Base-by-base conservation (phyloP, 1,140 invertebrate genomes). In the Dendrolimus kikuchii region DNA sequence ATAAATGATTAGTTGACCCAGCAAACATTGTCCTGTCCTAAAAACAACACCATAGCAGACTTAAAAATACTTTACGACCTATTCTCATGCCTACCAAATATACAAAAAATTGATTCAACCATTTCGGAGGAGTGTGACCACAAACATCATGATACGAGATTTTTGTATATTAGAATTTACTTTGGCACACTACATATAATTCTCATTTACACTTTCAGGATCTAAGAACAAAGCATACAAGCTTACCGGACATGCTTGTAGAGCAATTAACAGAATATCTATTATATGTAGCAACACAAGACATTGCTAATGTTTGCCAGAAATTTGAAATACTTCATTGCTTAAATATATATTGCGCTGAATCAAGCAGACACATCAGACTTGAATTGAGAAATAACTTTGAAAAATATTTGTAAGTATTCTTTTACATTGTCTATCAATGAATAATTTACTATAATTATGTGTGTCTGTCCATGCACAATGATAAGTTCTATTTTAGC, bases 401-500 rank as follows among this genome's bases (percentile, higher is more conserved):
- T 49, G 65, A 64, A 7, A 9, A 39, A 5, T 79, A 76, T 50
- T 80, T 80, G 79, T 82, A 66, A 78, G 79, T 67, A 10, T 43
- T 43, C 44, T 38, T 43, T 36, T 52, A 5, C 45, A n/a, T 9
- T 44, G 44, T 7, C 39, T 23, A 40, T 43, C 40, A 47, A 9
- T 38, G 38, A 23, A 23, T 2, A 23, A 3, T 23, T 23, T 23
- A 23, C 23, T 3, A 23, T 23, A 23, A 23, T 23, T 23, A 23
- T 23, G 23, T 23, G 23, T 23, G 23, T 23, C 23, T 23, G 23
- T 23, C 23, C 3, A 1, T 23, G 23, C 23, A 23, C 23, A 23
- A 3, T 23, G 23, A 23, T 23, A 23, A 23, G 23, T 23, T 23
- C 23, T 23, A 3, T 2, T 2, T 23, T 23, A 23, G 23, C 23